These are phyloP conservation scores for Cataglyphis altisquamis DNA, from an alignment of 2,888 invertebrate species.

Conservation along the genomic window DNA sequence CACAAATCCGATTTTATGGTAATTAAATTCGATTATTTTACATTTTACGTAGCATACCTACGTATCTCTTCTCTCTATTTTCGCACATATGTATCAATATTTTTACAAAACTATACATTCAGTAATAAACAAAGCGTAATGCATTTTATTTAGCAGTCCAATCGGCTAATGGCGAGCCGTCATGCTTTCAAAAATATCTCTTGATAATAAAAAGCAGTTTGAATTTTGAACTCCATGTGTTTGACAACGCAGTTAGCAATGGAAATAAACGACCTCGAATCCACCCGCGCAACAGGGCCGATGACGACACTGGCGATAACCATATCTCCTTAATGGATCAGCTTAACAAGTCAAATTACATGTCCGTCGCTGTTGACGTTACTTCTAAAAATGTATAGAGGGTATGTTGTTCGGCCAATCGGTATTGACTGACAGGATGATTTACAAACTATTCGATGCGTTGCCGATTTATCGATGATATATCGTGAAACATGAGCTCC, in stretches of 20 bases:
- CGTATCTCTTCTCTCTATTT: background rate
- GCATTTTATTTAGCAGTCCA: conserved; percentile 17
- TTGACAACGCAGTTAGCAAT: conserved; percentile 35
- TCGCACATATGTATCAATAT: background rate
- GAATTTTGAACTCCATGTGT: conserved; percentile 15
- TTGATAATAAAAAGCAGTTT: conserved; percentile 6
- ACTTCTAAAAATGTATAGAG: conserved; percentile 57
- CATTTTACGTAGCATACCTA: background rate
- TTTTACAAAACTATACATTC: background rate
- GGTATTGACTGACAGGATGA: conserved; percentile 63
- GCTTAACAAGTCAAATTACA: conserved; percentile 73
- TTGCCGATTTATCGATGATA: conserved; percentile 30
- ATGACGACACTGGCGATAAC: conserved; percentile 62
- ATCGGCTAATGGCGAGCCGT: background rate
- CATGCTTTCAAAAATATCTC: conserved; percentile 3
- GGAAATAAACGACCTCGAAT: conserved; percentile 54
- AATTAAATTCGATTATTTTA: background rate
- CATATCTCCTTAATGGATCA: conserved; percentile 69
- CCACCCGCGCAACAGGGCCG: conserved; percentile 40
- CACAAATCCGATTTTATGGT: background rate
- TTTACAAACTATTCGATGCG: conserved; percentile 48
- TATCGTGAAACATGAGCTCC: background rate
- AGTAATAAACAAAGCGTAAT: conserved; percentile 27
- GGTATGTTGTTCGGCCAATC: conserved; percentile 62
- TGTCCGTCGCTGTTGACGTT: conserved; percentile 61